Percentiles rank a stretch among this genome's conserved stretches.
Conservation (phyloP, 2,888 invertebrate species). For the Ectemnius continuus region DNA sequence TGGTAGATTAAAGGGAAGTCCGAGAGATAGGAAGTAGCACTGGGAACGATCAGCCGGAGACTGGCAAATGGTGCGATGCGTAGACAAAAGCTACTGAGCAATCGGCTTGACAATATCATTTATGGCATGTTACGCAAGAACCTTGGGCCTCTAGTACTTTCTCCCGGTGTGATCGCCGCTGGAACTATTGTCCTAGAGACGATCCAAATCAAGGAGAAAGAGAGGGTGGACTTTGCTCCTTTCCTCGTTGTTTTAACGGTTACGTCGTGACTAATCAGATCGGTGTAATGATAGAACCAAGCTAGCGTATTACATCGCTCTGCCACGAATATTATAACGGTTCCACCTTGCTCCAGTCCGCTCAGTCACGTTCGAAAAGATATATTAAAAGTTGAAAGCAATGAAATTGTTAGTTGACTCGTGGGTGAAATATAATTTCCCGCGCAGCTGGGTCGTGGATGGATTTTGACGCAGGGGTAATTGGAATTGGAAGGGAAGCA, state of each 20-base stretch:
- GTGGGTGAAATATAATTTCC: too few relatives aligned
- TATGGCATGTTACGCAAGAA: conserved; percentile 75
- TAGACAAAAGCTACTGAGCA: conserved; percentile 54
- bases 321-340: conserved; percentile 3
- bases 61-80: conserved; percentile 63
- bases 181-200: conserved; percentile 63
- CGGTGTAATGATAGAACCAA: not conserved
- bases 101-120: conserved; percentile 74
- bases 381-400: too few relatives aligned
- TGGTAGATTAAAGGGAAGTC: conserved; percentile 31
- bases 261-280: conserved; percentile 6
- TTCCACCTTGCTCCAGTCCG: not conserved
- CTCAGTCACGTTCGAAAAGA: not conserved
- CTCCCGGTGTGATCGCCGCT: conserved; percentile 64
- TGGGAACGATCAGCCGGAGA: conserved; percentile 61
- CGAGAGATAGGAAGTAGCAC: conserved; percentile 59
- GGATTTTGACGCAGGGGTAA: too few relatives aligned
- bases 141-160: conserved; percentile 72
- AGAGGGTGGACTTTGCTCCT: conserved; percentile 20
- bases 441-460: too few relatives aligned
- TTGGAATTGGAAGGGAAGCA: too few relatives aligned
- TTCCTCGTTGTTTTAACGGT: conserved; percentile 9
- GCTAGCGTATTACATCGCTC: not conserved
- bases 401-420: too few relatives aligned
- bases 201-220: conserved; percentile 28